Percentiles rank a stretch among this genome's conserved stretches.
Conservation (phyloP, 2,888 invertebrate genomes). For the Acleris literana region DNA sequence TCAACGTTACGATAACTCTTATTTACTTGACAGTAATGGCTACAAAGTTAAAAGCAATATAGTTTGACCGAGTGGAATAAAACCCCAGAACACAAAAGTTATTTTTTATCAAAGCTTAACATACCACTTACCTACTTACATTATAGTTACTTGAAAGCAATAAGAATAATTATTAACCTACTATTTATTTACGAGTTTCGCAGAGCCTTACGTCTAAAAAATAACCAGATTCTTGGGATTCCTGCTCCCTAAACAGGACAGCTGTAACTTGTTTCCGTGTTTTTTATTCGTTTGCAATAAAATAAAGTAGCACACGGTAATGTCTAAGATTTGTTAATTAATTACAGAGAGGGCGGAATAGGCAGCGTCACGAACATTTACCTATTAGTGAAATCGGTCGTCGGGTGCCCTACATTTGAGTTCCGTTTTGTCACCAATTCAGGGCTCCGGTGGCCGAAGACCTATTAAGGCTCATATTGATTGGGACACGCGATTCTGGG, state of each 20-base stretch:
- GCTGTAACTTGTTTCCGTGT: constrained; percentile 1
- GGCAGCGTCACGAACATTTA: constrained; percentile 65
- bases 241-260: background rate
- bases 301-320: constrained; percentile 67
- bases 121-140: too few relatives aligned
- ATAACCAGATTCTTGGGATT: background rate
- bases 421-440: constrained; percentile 47
- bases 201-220: background rate
- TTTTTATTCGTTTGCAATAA: constrained; percentile 37
- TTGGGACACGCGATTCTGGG: constrained; percentile 39
- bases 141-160: too few relatives aligned
- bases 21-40: too few relatives aligned
- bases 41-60: too few relatives aligned
- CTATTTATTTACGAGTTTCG: background rate
- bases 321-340: constrained; percentile 72
- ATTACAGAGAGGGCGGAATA: constrained; percentile 63
- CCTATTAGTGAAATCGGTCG: constrained; percentile 47
- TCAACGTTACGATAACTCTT: too few relatives aligned
- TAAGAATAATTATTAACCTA: too few relatives aligned
- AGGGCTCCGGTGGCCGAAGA: constrained; percentile 37
- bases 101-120: too few relatives aligned
- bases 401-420: constrained; percentile 56
- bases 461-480: constrained; percentile 39
- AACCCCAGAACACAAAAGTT: too few relatives aligned
- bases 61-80: too few relatives aligned